These are phyloP conservation scores for Eclectus roratus DNA, from an alignment of 2,113 vertebrate genomes.

Conservation along the genomic window DNA sequence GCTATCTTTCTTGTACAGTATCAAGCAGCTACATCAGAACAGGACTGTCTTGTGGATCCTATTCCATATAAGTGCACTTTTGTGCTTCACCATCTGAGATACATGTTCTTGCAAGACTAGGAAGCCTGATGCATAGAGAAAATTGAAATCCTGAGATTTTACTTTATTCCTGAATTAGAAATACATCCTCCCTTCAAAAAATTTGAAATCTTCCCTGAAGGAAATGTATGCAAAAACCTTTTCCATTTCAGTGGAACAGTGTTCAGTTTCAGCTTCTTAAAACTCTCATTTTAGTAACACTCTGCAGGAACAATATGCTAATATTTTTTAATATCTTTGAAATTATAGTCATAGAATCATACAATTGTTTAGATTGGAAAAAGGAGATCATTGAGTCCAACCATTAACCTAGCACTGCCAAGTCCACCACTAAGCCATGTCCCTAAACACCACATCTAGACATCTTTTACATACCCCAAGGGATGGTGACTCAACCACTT, in stretches of 20 bases:
- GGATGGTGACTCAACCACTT: not conserved
- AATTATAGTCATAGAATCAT: not conserved
- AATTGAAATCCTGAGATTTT: not conserved
- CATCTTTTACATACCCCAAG: not conserved
- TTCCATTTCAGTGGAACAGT: not conserved
- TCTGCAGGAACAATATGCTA: not conserved
- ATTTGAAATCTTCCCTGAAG: not conserved
- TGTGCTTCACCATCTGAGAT: not conserved
- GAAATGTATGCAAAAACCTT: not conserved
- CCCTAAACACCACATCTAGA: not conserved
- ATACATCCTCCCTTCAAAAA: not conserved
- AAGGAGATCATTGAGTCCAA: not conserved
- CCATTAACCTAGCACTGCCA: rapidly evolving
- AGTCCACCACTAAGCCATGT: not conserved
- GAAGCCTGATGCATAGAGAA: not conserved
- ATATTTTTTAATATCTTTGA: not conserved
- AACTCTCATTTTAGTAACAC: not conserved
- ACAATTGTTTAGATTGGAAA: not conserved
- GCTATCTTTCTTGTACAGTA: not conserved
- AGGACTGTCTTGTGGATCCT: not conserved
- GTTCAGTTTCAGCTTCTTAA: not conserved
- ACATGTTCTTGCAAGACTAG: not conserved
- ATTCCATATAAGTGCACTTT: not conserved
- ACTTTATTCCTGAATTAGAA: not conserved
- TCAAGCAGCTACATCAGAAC: not conserved